These are phyloP conservation scores for Harlomillsia oculata DNA, from an alignment of 1,140 invertebrate species.

Conservation along the genomic window DNA sequence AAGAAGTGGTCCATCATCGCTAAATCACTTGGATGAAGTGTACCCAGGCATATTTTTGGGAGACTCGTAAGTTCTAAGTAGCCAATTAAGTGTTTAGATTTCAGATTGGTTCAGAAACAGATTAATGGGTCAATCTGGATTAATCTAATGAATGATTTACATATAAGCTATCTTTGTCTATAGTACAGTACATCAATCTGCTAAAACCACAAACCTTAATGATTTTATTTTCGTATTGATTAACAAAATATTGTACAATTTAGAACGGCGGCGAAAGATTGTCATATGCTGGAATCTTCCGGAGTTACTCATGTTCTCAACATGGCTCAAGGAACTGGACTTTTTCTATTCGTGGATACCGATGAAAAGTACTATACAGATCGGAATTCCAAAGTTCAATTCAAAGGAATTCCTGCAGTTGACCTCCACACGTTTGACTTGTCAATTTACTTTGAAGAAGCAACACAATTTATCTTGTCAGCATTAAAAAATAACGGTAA, in stretches of 20 bases:
- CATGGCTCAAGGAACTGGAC: background rate
- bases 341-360: background rate
- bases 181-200: background rate
- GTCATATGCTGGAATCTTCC: conserved; percentile 1
- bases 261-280: conserved; percentile 2
- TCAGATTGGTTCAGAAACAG: too few species aligned
- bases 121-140: too few species aligned
- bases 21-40: conserved; percentile 57
- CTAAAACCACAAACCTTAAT: background rate
- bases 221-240: background rate
- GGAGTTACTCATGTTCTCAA: conserved; percentile 12
- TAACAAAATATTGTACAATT: too few species aligned
- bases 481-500: conserved; percentile 31
- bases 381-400: conserved; percentile 47
- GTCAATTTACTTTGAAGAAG: conserved; percentile 38
- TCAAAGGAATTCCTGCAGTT: conserved; percentile 40
- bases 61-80: conserved; percentile 52
- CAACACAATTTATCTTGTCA: conserved; percentile 41
- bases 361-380: background rate
- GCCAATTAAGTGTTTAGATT: too few species aligned
- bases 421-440: conserved; percentile 40
- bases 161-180: background rate
- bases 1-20: background rate
- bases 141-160: background rate
- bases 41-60: conserved; percentile 67